These are phyloP conservation scores for Mormyrus iriodes DNA, from an alignment of 2,113 vertebrate species.

Conservation along the genomic window DNA sequence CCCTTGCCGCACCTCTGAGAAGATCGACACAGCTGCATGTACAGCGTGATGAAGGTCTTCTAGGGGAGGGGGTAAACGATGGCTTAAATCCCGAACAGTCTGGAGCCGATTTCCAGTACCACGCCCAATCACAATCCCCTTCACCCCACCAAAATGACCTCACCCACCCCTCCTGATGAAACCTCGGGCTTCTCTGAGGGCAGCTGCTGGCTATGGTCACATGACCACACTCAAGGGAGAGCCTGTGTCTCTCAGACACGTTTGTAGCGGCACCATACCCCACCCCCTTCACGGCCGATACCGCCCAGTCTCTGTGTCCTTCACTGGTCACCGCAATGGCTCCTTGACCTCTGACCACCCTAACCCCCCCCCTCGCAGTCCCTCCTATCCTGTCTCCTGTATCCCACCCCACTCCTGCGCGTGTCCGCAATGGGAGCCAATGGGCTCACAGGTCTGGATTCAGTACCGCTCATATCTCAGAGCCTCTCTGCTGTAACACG, in stretches of 20 bases:
- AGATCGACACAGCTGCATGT: neutral
- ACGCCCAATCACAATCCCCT: constrained; percentile 32
- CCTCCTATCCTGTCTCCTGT: neutral
- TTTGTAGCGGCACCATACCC: neutral
- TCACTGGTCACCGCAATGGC: neutral
- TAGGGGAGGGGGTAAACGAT: constrained; percentile 3
- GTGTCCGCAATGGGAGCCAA: neutral
- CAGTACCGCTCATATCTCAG: neutral
- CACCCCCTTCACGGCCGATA: neutral
- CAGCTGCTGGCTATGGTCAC: constrained; percentile 31
- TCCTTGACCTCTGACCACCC: neutral
- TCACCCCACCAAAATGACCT: constrained; percentile 29
- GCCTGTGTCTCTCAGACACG: neutral
- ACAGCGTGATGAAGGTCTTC: neutral
- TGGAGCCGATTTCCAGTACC: constrained; percentile 29
- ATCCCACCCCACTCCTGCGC: neutral
- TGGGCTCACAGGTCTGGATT: neutral
- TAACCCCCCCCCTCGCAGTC: neutral
- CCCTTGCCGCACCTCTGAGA: neutral
- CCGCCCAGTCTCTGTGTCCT: neutral
- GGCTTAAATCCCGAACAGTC: constrained; percentile 32
- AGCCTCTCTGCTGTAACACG: neutral
- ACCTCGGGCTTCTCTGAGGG: constrained; percentile 26
- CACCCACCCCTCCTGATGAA: constrained; percentile 23
- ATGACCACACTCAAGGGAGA: constrained; percentile 13